A percentile compares a stretch with the other conserved stretches of the same genome.
These are phyloP conservation scores for Empis livida DNA, from an alignment of 2,888 invertebrate genomes.

Conservation along the genomic window DNA sequence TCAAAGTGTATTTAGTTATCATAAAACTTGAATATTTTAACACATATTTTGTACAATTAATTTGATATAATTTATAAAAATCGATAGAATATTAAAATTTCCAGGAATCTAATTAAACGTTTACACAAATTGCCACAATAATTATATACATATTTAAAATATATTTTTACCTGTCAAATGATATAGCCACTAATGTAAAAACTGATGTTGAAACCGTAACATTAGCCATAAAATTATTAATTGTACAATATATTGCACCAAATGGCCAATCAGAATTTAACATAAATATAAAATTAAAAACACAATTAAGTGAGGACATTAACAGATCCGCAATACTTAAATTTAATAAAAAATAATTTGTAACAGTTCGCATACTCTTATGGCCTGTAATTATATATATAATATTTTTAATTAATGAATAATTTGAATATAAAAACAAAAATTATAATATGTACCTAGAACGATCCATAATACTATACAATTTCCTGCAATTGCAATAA, in stretches of 20 bases:
- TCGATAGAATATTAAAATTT: no score
- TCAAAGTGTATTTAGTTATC: no score
- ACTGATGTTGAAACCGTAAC: slow-evolving; percentile 87
- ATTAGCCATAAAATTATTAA: slow-evolving; percentile 83
- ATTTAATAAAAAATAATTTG: slow-evolving; percentile 85
- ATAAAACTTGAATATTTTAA: no score
- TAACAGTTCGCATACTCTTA: slow-evolving; percentile 74
- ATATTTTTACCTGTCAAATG: slow-evolving; percentile 67
- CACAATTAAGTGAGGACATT: slow-evolving; percentile 77
- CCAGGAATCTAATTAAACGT: no score
- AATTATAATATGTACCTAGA: slow-evolving; percentile 47
- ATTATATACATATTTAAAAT: no score
- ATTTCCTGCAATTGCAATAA: slow-evolving; percentile 74
- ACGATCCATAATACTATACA: slow-evolving; percentile 91
- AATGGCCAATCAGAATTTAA: slow-evolving; percentile 80
- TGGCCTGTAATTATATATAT: slow-evolving; percentile 54
- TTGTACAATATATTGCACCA: slow-evolving; percentile 73
- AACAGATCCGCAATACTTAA: slow-evolving; percentile 76
- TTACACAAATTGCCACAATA: no score
- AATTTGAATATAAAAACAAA: neutral
- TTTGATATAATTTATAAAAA: no score
- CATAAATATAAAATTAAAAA: slow-evolving; percentile 86
- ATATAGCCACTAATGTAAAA: slow-evolving; percentile 87
- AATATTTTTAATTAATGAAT: neutral
- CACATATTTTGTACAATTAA: no score